phyloP scores from a whole-genome alignment of 1,140 invertebrate genomes.

The Drosophila murphyi region DNA sequence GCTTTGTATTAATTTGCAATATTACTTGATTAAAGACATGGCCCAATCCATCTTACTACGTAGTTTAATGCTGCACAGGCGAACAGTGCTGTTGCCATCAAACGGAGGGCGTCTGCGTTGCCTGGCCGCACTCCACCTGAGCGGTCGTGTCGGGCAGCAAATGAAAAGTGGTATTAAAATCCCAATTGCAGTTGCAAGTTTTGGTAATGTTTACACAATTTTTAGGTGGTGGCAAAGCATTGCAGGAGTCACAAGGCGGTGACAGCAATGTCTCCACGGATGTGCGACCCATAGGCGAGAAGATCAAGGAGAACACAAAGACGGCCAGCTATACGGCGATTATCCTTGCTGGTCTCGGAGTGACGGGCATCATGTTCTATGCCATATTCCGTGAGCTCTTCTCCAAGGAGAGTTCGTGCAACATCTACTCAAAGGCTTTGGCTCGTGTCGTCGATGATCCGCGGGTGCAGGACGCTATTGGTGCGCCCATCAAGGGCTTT shows the following conservation, averaged over 20 bases:
- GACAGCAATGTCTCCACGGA: slow-evolving; percentile 85
- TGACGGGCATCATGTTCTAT: slow-evolving; percentile 92
- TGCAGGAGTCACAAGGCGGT: slow-evolving; percentile 53
- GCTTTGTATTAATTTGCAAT: slow-evolving; percentile 24
- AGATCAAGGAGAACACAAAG: slow-evolving; percentile 94
- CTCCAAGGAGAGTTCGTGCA: slow-evolving; percentile 93
- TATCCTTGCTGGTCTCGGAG: slow-evolving; percentile 91
- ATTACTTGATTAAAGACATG: slow-evolving; percentile 39
- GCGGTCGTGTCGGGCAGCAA: slow-evolving; percentile 29
- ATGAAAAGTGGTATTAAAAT: slow-evolving; percentile 44
- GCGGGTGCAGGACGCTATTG: slow-evolving; percentile 90
- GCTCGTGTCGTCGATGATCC: slow-evolving; percentile 89
- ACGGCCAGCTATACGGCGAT: slow-evolving; percentile 92
- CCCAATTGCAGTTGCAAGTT: background rate
- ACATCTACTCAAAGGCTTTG: slow-evolving; percentile 92
- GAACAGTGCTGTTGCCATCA: slow-evolving; percentile 28
- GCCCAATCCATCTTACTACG: slow-evolving; percentile 62
- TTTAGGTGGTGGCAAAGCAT: slow-evolving; percentile 31
- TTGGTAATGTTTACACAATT: background rate
- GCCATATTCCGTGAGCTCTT: slow-evolving; percentile 93
- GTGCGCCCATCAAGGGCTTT: slow-evolving; percentile 94
- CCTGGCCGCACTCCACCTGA: slow-evolving; percentile 51
- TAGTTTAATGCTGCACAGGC: slow-evolving; percentile 52
- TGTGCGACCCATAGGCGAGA: slow-evolving; percentile 88
- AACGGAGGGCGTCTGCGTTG: slow-evolving; percentile 36